Percentiles rank a stretch among this genome's conserved stretches.
Conservation (phyloP, 2,888 invertebrate species). For the Oscheius sp. region DNA sequence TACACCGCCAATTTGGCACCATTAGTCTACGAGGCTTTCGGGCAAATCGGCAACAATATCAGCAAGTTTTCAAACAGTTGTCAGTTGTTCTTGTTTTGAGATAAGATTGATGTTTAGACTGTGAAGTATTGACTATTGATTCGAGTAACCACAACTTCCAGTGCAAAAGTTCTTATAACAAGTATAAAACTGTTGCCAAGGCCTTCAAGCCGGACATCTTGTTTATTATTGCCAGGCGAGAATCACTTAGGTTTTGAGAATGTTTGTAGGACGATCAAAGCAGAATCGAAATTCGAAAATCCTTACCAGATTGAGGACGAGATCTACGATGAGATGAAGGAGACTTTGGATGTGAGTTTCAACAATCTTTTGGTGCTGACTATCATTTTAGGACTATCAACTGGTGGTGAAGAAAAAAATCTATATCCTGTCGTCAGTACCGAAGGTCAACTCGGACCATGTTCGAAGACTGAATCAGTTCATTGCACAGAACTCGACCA, state of each 20-base stretch:
- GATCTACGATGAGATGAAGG: slow-evolving; percentile 7
- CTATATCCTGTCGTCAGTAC: slow-evolving; percentile 40
- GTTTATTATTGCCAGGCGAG: slow-evolving; percentile 42
- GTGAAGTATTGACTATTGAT: slow-evolving; percentile 40
- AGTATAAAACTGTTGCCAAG: slow-evolving; percentile 34
- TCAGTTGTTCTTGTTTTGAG: slow-evolving; percentile 23
- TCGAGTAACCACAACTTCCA: slow-evolving; percentile 13
- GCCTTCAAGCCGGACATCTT: slow-evolving; percentile 44
- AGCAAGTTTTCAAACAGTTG: slow-evolving; percentile 47
- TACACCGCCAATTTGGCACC: slow-evolving; percentile 44
- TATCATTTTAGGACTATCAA: slow-evolving; percentile 39
- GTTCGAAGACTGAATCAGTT: slow-evolving; percentile 17
- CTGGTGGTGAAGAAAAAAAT: slow-evolving; percentile 42
- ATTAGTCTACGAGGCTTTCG: slow-evolving; percentile 40
- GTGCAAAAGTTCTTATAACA: slow-evolving; percentile 33
- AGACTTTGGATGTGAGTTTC: not conserved
- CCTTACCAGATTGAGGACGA: not conserved
- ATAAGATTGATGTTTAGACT: slow-evolving; percentile 38
- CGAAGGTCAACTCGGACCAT: slow-evolving; percentile 21
- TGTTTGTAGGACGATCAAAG: not conserved
- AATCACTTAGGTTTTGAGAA: not conserved
- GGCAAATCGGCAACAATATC: slow-evolving; percentile 40
- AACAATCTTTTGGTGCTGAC: not conserved
- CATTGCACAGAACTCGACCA: not conserved
- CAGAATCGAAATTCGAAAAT: not conserved